These are phyloP conservation scores for Stigmatopora nigra DNA, from an alignment of 2,113 vertebrate species.

Conservation along the genomic window DNA sequence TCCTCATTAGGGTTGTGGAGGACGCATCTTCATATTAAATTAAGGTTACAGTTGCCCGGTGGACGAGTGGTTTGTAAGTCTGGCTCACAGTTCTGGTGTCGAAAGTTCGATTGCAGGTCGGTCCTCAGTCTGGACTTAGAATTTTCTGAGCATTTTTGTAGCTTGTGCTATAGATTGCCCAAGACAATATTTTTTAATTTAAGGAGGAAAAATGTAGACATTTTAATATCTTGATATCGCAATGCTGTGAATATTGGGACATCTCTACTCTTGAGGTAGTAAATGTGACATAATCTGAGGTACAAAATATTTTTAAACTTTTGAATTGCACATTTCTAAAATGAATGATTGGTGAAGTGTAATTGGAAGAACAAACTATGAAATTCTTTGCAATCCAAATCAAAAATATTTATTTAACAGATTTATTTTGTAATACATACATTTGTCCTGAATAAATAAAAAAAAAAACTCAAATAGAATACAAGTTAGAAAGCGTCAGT, in stretches of 20 bases:
- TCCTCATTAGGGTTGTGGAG: no score
- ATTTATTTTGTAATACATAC: neutral
- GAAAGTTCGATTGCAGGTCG: no score
- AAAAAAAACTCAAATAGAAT: neutral
- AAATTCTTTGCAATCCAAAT: slow-evolving; percentile 3
- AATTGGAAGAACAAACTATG: slow-evolving; percentile 3
- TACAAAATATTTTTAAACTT: neutral
- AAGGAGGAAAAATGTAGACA: no score
- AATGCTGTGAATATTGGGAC: neutral
- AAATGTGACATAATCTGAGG: neutral
- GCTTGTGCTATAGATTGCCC: no score
- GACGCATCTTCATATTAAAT: no score
- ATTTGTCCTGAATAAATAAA: neutral
- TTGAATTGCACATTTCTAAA: neutral
- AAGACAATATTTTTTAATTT: no score
- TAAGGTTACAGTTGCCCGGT: no score
- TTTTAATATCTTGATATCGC: no score
- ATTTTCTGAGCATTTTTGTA: no score
- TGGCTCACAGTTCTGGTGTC: no score
- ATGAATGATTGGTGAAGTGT: slow-evolving; percentile 6
- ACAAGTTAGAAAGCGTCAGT: neutral
- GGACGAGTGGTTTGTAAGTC: no score
- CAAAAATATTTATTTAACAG: neutral
- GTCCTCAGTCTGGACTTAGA: no score
- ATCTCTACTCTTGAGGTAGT: neutral